Conservation (phyloP, 1,140 invertebrate species). For the Carcinoscorpius rotundicauda region DNA sequence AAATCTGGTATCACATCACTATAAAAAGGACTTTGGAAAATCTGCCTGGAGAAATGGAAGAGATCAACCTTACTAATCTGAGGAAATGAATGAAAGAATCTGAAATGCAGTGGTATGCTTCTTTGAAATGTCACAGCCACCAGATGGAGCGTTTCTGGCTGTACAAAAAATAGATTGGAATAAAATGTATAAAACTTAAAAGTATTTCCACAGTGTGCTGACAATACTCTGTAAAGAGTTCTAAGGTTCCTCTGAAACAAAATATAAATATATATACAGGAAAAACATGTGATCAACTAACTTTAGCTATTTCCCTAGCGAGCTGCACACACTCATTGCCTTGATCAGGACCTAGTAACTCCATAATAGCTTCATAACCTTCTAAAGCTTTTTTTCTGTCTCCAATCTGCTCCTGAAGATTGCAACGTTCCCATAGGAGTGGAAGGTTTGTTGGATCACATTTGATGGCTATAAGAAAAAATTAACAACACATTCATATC, state of each 20-base stretch:
- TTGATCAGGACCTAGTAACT: conserved; percentile 45
- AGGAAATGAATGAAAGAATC: too few species aligned
- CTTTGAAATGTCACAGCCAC: too few species aligned
- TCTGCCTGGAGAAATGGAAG: too few species aligned
- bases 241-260: background rate
- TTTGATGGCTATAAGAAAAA: conserved; percentile 29
- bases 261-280: background rate
- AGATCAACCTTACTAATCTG: too few species aligned
- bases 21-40: too few species aligned
- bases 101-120: too few species aligned
- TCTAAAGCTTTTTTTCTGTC: conserved; percentile 54
- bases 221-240: background rate
- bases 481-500: background rate
- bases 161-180: too few species aligned
- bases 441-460: conserved; percentile 44
- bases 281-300: conserved; percentile 15
- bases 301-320: conserved; percentile 56
- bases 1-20: too few species aligned
- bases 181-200: too few species aligned
- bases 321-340: conserved; percentile 54
- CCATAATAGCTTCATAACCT: conserved; percentile 59
- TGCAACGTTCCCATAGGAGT: conserved; percentile 56
- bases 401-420: conserved; percentile 52
- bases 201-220: too few species aligned
- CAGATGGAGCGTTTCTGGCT: too few species aligned